Base-by-base conservation (phyloP, 2,888 invertebrate species). In the Pseudeuparius sepicola region DNA sequence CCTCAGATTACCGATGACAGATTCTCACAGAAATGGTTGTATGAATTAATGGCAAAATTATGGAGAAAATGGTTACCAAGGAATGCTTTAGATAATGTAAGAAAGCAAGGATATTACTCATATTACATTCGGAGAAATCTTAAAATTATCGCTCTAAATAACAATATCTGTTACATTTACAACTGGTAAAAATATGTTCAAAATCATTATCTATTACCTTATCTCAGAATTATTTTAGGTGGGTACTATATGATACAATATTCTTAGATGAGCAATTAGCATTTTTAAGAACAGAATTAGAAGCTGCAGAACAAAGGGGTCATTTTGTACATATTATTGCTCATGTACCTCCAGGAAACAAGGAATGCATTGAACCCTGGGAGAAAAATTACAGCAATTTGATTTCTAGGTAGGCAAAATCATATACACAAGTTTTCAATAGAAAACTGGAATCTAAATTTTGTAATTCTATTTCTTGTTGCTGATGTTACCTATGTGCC, bases 291-390 rank as follows among this genome's bases (percentile, higher is more conserved):
- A 37, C 47, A 4, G 49, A 51, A 24, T 40, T 59, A 17, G 25
- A 34, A 14, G 39, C 48, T 30, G 56, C 58, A 3, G 58, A 94
- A 57, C 52, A 60, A 24, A 70, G 70, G 2, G 70, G 71, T 1
- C 86, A 89, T 54, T 48, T 46, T 52, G 93, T 93, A 0, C 90
- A 92, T 52, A 78, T 94, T 28, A 60, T 93, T 14, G 73, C 78
- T 0, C 93, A 94, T 52, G 75, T 92, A 28, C 87, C 88, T 0
- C 74, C 84, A 0, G 86, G 86, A 4, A 67, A 69, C 2, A 54
- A 61, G n/a, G 76, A 78, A 43, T 78, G 87, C 34, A 69, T 76
- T 32, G 61, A 69, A 24, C 71, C 77, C 0, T 92, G 87, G 82
- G 50, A 48, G 32, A 65, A 70, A 36, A 79, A 81, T 55, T 85